A percentile compares a stretch with the other conserved stretches of the same genome.
Conservation (phyloP, 2,797 vertebrate species). For the Prunella strophiata region DNA sequence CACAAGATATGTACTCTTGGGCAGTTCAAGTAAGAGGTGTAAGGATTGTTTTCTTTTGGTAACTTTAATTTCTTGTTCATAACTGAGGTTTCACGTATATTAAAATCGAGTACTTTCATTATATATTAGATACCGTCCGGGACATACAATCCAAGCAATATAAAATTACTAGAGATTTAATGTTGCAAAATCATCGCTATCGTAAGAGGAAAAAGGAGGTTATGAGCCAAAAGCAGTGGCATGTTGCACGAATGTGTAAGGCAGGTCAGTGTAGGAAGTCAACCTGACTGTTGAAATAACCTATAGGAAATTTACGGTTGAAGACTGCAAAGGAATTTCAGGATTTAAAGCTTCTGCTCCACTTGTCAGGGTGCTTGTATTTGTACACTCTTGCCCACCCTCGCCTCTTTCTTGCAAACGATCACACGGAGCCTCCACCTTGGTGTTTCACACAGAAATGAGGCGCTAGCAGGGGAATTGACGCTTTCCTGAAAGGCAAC, state of each 20-base stretch:
- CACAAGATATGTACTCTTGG: neutral
- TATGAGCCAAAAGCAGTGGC: neutral
- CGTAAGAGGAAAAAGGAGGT: neutral
- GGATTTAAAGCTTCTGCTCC: slow-evolving; percentile 72
- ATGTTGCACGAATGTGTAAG: slow-evolving; percentile 2
- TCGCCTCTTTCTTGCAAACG: neutral
- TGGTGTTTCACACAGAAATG: neutral
- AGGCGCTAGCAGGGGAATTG: slow-evolving; percentile 37
- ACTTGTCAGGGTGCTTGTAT: slow-evolving; percentile 60
- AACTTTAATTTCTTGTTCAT: neutral
- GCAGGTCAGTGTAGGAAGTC: slow-evolving; percentile 58
- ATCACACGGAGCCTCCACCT: neutral
- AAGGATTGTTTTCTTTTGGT: neutral
- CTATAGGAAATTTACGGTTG: slow-evolving; percentile 77
- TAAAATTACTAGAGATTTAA: slow-evolving; percentile 28
- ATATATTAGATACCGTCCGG: neutral
- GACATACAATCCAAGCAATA: neutral
- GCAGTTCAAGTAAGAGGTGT: neutral
- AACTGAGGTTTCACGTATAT: neutral
- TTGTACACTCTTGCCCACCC: slow-evolving; percentile 70
- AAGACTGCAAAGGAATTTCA: slow-evolving; percentile 78
- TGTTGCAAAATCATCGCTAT: slow-evolving; percentile 9
- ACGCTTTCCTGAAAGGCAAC: slow-evolving; percentile 50
- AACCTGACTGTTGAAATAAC: slow-evolving; percentile 73
- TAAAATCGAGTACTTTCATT: neutral